Conservation (phyloP, 2,113 vertebrate species). For the Hylia prasina region DNA sequence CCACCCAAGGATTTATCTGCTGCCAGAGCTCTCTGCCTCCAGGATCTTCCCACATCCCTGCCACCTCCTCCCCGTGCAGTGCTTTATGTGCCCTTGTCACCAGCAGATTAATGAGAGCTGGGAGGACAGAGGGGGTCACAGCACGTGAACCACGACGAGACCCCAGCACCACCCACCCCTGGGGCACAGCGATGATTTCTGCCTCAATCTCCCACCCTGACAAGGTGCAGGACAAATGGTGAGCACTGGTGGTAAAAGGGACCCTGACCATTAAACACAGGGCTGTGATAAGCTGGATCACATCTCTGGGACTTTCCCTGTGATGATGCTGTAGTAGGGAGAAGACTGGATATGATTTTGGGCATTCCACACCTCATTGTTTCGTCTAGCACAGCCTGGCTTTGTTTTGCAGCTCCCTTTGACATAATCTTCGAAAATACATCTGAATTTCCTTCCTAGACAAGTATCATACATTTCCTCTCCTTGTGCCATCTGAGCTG, state of each 20-base stretch:
- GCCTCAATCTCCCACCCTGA: slow-evolving; percentile 4
- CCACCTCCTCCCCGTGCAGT: background rate
- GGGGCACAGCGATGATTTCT: background rate
- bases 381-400: background rate
- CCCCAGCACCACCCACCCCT: background rate
- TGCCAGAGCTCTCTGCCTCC: background rate
- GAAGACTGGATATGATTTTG: background rate
- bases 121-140: background rate
- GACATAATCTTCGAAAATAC: background rate
- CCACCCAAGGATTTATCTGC: background rate
- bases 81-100: slow-evolving; percentile 11
- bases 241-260: background rate
- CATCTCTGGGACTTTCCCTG: background rate
- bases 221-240: background rate
- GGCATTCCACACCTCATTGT: background rate
- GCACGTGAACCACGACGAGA: background rate
- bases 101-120: slow-evolving; percentile 10
- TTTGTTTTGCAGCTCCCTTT: background rate
- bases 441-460: background rate
- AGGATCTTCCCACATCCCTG: background rate
- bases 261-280: background rate
- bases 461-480: background rate
- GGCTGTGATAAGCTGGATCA: background rate
- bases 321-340: accelerated
- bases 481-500: background rate